Evolutionary conservation across 2,888 invertebrate genomes (phyloP).

Genomic region (Polydesmus complanatus): DNA sequence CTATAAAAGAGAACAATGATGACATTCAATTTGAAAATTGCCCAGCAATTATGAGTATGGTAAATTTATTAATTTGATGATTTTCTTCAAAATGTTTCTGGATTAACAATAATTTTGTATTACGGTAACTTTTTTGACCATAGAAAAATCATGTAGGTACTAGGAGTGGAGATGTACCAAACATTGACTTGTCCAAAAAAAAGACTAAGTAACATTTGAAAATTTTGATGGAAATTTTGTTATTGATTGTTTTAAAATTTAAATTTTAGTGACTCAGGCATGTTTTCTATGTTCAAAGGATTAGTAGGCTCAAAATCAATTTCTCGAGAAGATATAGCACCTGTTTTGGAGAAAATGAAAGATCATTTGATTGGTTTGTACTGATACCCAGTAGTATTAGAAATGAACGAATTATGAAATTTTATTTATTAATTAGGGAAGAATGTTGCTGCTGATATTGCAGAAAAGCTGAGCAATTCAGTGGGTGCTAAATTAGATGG

Average conservation of each 20-base stretch:
- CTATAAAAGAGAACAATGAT: no score
- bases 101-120: no score
- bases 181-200: conserved; percentile 46
- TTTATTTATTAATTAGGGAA: conserved; percentile 43
- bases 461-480: conserved; percentile 83
- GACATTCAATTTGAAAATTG: no score
- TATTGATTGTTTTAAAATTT: no score
- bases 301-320: conserved; percentile 82
- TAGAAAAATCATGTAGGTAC: conserved; percentile 73
- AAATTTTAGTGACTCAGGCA: conserved; percentile 37
- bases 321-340: conserved; percentile 60
- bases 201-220: conserved; percentile 39
- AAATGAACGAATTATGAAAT: no score
- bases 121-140: no score
- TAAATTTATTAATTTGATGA: no score
- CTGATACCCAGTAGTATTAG: not conserved
- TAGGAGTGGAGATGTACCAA: conserved; percentile 68
- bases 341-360: conserved; percentile 79
- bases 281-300: conserved; percentile 77
- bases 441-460: conserved; percentile 94
- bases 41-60: no score
- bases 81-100: no score
- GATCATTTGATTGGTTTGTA: conserved; percentile 68
- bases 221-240: conserved; percentile 43
- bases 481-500: conserved; percentile 81